Percentiles rank a stretch among this genome's conserved stretches.
phyloP scores from a whole-genome alignment of 1,140 invertebrate species.

The Trachymyrmex septentrionalis region DNA sequence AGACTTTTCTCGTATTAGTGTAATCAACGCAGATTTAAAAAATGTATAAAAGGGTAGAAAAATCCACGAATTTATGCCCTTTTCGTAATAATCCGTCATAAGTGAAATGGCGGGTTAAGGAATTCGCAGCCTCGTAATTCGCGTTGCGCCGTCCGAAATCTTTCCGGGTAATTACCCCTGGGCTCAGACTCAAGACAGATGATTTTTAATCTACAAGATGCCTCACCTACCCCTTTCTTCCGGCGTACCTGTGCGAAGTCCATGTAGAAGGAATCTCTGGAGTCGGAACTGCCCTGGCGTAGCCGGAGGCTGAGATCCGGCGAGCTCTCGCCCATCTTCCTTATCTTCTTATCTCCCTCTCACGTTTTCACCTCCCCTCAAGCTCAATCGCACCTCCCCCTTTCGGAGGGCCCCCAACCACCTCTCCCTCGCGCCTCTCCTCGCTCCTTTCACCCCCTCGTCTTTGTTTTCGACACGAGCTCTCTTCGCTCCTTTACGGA shows the following conservation, averaged over 20 bases:
- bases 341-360: constrained; percentile 74
- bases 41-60: background rate
- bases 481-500: constrained; percentile 75
- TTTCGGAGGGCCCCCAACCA: background rate
- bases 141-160: constrained; percentile 22
- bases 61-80: background rate
- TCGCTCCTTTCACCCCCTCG: constrained; percentile 70
- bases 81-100: constrained; percentile 12
- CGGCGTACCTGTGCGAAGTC: constrained; percentile 90
- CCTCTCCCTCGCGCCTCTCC: constrained; percentile 52
- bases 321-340: constrained; percentile 92
- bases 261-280: constrained; percentile 95
- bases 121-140: background rate
- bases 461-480: constrained; percentile 78
- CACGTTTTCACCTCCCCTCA: constrained; percentile 33
- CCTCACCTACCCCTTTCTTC: background rate
- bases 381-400: constrained; percentile 30
- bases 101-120: background rate
- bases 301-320: constrained; percentile 94
- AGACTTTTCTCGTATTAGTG: too few species aligned
- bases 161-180: constrained; percentile 30
- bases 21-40: background rate
- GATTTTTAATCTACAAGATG: constrained; percentile 52
- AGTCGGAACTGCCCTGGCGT: constrained; percentile 93
- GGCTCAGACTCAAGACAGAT: constrained; percentile 36